Evolutionary conservation across 2,113 vertebrate genomes (phyloP), one percentile per base, ranked within the genome.

Genomic region (Eclectus roratus): DNA sequence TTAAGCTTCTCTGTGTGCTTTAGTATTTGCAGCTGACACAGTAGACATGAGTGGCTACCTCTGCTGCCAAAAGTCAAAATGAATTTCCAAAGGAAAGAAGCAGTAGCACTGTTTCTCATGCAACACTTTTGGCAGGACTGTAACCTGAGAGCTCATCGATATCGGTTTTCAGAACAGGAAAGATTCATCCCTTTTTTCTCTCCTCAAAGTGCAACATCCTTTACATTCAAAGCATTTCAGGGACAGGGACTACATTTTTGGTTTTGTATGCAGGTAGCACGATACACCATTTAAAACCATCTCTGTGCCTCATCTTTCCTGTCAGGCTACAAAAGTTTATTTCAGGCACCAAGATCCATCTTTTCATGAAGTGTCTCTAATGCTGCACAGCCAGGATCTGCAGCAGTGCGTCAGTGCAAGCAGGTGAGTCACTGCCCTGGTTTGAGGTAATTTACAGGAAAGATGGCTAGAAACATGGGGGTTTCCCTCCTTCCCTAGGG

Each of bases 251-350:
- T n/a, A 39, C 4, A 2, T 20, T 37, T 28, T 47, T 68, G 17
- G 18, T 31, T 63, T 56, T 21, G 10, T 29, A 44, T 8, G 17
- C 39, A 74, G 46, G 60, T 41, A 78, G 27, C 43, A 47, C 2
- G 5, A 56, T 11, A 35, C 6, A 71, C 12, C 2, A 15, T 20
- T 24, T 47, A 49, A 64, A 74, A 81, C 43, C 0, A 0, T 14
- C 83, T 44, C 49, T 44, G 41, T 73, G 41, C 49, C 47, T 77
- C 41, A 20, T 27, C 46, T 52, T 80, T 78, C 27, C 41, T 56
- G 89, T 50, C 29, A 63, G 61, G 70, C 61, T 61, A 41, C n/a
- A 61, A 39, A 70, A 4, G 46, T 31, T 61, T 13, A 56, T 49
- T 85, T 74, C 73, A 83, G 86, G 69, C 53, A 73, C 23, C 49